Base-by-base conservation (phyloP, 2,888 invertebrate genomes). In the Pilophorus perplexus region DNA sequence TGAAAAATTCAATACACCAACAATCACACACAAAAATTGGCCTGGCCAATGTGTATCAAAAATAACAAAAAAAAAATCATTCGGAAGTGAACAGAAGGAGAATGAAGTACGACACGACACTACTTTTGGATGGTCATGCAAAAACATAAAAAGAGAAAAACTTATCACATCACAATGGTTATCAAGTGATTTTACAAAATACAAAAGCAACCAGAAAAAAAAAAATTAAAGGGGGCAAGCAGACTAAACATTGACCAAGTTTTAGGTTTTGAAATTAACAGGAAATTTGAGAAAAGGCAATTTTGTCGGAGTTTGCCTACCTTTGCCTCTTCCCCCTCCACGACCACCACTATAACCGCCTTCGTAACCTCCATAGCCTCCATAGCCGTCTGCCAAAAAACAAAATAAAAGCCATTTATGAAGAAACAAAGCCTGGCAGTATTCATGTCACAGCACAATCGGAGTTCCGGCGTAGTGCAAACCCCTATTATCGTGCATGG, bases 351-450 rank as follows among this genome's bases (percentile, higher is more conserved):
- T 83, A 81, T 89, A 89, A 83, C 90, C 89, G 84, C 89, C 88
- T 81, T 89, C 88, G 85, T 87, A 89, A 83, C 86, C 85, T 85
- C 88, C 87, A 83, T 89, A 89, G 85, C 89, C 90, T 86, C 83
- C 80, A 80, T 84, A 83, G 83, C 81, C 79, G 75, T 77, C 77
- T 73, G 69, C 66, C 64, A 64, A 68, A 50, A 68, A 46, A 68
- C 55, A 57, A 64, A 64, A 38, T 33, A 22, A 25, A 62, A 48
- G 6, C 20, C 48, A 48, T 38, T 33, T 48, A n/a, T 52, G 52
- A 14, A 18, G 8, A 52, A 23, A n/a, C 14, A n/a, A n/a, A n/a
- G n/a, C n/a, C n/a, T n/a, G n/a, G n/a, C n/a, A n/a, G n/a, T n/a
- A n/a, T n/a, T n/a, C n/a, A n/a, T n/a, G n/a, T n/a, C n/a, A n/a